A percentile compares a stretch with the other conserved stretches of the same genome.
phyloP scores from a whole-genome alignment of 1,140 invertebrate genomes.

The Steinernema khuongi region DNA sequence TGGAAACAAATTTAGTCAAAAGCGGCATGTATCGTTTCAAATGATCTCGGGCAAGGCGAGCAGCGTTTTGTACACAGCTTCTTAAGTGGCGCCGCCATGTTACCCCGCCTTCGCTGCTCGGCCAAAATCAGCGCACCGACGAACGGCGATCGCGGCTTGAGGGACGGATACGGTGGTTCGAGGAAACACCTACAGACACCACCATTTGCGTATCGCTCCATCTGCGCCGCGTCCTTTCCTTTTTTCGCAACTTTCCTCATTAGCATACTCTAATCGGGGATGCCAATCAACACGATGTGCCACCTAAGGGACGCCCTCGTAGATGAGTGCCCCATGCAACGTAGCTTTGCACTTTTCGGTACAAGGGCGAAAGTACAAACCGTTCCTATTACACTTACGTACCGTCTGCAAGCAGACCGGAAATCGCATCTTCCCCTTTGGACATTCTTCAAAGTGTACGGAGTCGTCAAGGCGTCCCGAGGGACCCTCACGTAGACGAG shows the following conservation, averaged over 20 bases:
- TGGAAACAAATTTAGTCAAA: neutral
- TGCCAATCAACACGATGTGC: neutral
- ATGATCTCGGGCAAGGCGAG: neutral
- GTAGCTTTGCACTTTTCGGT: too few species aligned
- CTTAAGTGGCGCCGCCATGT: conserved; percentile 10
- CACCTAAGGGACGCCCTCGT: too few species aligned
- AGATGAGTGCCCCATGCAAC: too few species aligned
- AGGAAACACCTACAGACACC: neutral
- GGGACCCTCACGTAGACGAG: too few species aligned
- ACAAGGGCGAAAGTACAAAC: too few species aligned
- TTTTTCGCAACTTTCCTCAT: neutral
- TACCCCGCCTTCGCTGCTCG: neutral
- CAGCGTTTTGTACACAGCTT: neutral
- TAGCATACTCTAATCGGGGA: neutral
- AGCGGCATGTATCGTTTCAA: neutral
- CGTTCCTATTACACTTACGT: too few species aligned
- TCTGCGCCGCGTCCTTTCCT: neutral
- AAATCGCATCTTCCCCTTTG: too few species aligned
- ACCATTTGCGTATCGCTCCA: neutral
- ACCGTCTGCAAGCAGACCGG: too few species aligned
- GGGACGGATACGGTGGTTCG: conserved; percentile 10
- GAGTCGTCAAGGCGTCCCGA: too few species aligned
- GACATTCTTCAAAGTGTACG: too few species aligned
- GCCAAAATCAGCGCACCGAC: neutral
- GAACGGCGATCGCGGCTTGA: neutral